phyloP scores from a whole-genome alignment of 2,113 vertebrate genomes.

The Campylorhamphus procurvoides region DNA sequence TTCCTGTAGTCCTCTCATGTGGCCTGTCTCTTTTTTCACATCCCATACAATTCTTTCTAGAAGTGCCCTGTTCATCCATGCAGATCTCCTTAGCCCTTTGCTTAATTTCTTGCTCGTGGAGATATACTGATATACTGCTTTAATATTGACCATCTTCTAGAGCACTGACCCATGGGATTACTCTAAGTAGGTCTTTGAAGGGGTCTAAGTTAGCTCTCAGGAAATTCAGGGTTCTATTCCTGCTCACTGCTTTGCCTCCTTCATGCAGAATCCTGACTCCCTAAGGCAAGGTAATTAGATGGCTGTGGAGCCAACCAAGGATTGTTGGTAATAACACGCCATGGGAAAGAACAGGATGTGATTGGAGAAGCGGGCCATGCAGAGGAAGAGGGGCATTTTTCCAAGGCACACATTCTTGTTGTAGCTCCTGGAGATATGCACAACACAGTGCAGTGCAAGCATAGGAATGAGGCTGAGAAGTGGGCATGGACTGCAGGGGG shows the following conservation, averaged over 20 bases:
- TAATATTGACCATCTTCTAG: background rate
- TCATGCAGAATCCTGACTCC: background rate
- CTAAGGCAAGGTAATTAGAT: background rate
- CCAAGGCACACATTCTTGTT: background rate
- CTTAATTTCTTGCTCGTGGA: background rate
- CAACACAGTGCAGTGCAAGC: background rate
- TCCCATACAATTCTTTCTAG: background rate
- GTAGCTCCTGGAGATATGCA: background rate
- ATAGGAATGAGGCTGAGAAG: background rate
- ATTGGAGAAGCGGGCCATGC: background rate
- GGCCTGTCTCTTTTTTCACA: background rate
- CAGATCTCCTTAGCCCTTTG: background rate
- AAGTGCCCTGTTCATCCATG: background rate
- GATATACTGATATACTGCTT: background rate
- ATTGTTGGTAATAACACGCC: background rate
- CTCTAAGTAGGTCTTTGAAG: background rate
- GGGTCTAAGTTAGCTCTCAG: background rate
- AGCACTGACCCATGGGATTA: background rate
- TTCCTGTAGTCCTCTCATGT: background rate
- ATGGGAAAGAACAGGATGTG: background rate
- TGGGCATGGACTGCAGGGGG: accelerated
- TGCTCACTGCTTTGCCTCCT: background rate
- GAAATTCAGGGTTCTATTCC: background rate
- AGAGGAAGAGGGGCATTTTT: background rate
- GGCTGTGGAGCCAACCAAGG: background rate